Conservation (phyloP, 2,888 invertebrate genomes). For the Dicyrtoma fusca region DNA sequence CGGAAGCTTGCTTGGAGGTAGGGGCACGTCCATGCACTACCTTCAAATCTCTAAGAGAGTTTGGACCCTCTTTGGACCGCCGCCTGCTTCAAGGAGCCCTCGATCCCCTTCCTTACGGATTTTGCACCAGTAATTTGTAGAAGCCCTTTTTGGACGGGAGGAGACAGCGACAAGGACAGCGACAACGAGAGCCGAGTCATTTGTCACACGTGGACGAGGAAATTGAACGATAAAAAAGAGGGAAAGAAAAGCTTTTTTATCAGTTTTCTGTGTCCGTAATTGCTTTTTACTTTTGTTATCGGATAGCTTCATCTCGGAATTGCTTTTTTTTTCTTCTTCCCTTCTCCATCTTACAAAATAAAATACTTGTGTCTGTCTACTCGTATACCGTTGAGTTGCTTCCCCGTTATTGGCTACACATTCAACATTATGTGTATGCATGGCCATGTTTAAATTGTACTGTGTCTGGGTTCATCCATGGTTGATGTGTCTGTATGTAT, state of each 20-base stretch:
- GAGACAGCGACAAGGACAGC: background rate
- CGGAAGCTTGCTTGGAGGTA: background rate
- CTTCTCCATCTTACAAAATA: constrained; percentile 9
- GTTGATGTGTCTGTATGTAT: too few species aligned
- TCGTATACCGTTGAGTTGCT: too few species aligned
- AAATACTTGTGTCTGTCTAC: background rate
- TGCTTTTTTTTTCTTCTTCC: constrained; percentile 36
- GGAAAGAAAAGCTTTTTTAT: constrained; percentile 41
- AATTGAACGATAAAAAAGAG: constrained; percentile 44
- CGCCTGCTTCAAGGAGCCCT: too few species aligned
- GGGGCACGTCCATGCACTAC: too few species aligned
- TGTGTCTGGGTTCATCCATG: too few species aligned
- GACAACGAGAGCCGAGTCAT: constrained; percentile 27
- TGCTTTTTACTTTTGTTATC: constrained; percentile 47
- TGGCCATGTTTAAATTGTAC: too few species aligned
- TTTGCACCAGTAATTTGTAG: too few species aligned
- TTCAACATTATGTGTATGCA: too few species aligned
- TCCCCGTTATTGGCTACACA: too few species aligned
- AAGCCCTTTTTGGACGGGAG: constrained; percentile 4
- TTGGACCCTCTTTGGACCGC: too few species aligned
- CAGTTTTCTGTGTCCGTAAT: constrained; percentile 42
- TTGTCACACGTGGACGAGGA: constrained; percentile 45
- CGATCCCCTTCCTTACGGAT: too few species aligned
- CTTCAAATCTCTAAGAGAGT: too few species aligned
- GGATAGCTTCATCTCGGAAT: constrained; percentile 37